Conservation (phyloP, 2,797 vertebrate species). For the Enoplosus armatus region DNA sequence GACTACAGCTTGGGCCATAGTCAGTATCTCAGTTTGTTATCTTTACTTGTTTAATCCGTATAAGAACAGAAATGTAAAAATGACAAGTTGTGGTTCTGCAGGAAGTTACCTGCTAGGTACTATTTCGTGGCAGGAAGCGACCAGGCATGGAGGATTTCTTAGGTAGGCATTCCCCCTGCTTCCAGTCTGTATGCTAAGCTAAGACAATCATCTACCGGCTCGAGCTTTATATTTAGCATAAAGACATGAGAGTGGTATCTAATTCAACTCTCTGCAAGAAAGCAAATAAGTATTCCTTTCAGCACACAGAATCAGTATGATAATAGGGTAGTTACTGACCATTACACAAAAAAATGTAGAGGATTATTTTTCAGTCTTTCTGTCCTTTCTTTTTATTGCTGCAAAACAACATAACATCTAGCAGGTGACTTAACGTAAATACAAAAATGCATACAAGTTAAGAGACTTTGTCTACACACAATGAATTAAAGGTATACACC, state of each 20-base stretch:
- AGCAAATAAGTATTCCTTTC: neutral
- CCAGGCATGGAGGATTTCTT: neutral
- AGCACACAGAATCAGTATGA: neutral
- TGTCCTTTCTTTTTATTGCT: slow-evolving; percentile 64
- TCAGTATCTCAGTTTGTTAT: neutral
- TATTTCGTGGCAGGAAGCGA: neutral
- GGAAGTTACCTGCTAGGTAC: neutral
- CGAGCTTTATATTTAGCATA: neutral
- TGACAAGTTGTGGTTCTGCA: neutral
- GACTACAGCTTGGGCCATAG: neutral
- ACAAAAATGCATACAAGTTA: slow-evolving; percentile 13
- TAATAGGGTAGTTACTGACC: neutral
- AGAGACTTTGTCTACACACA: slow-evolving; percentile 3
- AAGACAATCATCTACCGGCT: neutral
- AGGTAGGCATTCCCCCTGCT: neutral
- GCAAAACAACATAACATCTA: slow-evolving; percentile 28
- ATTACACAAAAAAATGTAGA: slow-evolving; percentile 21
- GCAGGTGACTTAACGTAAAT: neutral
- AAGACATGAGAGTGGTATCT: neutral
- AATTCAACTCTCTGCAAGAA: neutral
- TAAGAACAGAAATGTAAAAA: no score
- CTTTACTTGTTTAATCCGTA: neutral
- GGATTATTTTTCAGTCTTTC: neutral
- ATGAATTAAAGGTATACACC: slow-evolving; percentile 5
- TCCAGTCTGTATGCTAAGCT: slow-evolving; percentile 9